Percentiles rank a stretch among this genome's conserved stretches.
phyloP scores from a whole-genome alignment of 1,140 invertebrate genomes.

The Calliphora vicina region DNA sequence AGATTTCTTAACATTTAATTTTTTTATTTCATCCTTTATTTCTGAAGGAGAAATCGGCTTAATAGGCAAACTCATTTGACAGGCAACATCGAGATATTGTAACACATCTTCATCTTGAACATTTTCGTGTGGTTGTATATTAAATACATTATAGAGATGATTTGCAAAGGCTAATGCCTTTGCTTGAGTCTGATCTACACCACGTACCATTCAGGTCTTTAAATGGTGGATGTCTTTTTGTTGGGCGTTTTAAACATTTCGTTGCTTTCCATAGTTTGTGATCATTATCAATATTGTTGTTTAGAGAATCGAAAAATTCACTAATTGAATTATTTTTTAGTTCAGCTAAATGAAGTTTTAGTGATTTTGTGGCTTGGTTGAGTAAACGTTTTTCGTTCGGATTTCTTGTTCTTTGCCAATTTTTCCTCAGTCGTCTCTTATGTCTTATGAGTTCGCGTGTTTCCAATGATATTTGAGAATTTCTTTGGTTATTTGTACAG shows the following conservation, averaged over 20 bases:
- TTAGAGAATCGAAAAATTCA: background rate
- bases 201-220: background rate
- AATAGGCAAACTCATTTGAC: background rate
- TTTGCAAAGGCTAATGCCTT: background rate
- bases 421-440: background rate
- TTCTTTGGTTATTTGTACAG: background rate
- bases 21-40: background rate
- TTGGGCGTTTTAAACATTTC: slow-evolving; percentile 1
- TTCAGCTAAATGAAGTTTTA: background rate
- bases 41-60: background rate
- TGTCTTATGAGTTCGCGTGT: background rate
- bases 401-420: background rate
- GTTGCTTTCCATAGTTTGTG: slow-evolving; percentile 15
- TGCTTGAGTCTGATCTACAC: slow-evolving; percentile 11
- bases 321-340: background rate
- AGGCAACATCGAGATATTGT: background rate
- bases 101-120: background rate
- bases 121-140: background rate
- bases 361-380: background rate
- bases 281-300: background rate
- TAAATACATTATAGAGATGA: background rate
- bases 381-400: background rate
- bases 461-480: background rate
- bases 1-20: slow-evolving; percentile 13
- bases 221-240: background rate